phyloP scores from a whole-genome alignment of 2,888 invertebrate species.

The Agrotis segetum region DNA sequence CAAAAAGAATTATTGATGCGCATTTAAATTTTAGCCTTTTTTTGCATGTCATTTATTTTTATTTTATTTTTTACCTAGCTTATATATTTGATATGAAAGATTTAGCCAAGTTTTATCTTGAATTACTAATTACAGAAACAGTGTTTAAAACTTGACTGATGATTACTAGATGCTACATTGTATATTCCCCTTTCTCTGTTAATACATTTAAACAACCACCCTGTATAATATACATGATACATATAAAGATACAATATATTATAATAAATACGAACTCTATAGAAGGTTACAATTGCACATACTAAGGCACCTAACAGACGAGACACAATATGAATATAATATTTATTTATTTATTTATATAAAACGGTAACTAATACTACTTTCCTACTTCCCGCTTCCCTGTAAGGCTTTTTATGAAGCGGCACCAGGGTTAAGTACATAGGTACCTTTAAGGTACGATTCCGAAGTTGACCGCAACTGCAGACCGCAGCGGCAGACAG shows the following conservation, averaged over 20 bases:
- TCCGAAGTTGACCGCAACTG: neutral
- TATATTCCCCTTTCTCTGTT: neutral
- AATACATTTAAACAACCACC: conserved; percentile 35
- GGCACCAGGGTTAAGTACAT: conserved; percentile 63
- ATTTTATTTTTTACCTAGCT: neutral
- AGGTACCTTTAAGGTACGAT: conserved; percentile 39
- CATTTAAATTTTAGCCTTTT: too few relatives aligned
- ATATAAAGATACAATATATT: conserved; percentile 19
- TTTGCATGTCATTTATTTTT: too few relatives aligned
- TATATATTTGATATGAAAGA: neutral
- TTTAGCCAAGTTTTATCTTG: neutral
- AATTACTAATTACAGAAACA: neutral
- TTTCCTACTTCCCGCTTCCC: conserved; percentile 27
- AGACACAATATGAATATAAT: conserved; percentile 60
- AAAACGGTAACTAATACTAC: conserved; percentile 59
- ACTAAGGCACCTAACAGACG: conserved; percentile 66
- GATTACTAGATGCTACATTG: neutral
- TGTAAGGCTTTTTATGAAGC: conserved; percentile 8
- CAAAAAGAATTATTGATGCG: too few relatives aligned
- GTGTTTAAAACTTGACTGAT: too few relatives aligned
- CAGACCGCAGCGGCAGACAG: neutral
- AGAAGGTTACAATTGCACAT: conserved; percentile 61
- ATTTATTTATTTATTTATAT: conserved; percentile 38
- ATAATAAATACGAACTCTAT: conserved; percentile 51
- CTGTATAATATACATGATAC: conserved; percentile 7